Evolutionary conservation across 2,113 vertebrate genomes (phyloP), one percentile per base, ranked within the genome.

Genomic region (Trinectes maculatus): DNA sequence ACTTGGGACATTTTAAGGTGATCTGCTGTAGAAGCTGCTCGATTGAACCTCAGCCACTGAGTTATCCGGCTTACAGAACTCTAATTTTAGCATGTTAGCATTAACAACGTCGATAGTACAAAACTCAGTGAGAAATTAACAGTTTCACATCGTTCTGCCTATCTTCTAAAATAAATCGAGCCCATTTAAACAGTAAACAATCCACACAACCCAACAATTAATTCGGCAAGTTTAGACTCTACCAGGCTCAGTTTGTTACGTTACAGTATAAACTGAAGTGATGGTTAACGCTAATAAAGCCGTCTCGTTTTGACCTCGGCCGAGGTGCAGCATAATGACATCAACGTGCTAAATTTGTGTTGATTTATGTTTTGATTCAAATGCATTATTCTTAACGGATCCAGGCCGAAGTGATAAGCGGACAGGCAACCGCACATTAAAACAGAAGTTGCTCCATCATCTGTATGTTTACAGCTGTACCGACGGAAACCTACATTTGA

Each of bases 11-110:
- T 62, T 40, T 9, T 29, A 21, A 19, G 11, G 13, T 0, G 9
- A 7, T 6, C 22, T 47, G 37, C 24, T 58, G n/a, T 5, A 10
- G 15, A 44, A 62, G 12, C 24, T 28, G 46, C 21, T 60, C n/a
- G 3, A 1, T 37, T 26, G 6, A 4, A 3, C 16, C 12, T 24
- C 49, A 57, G 47, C 52, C 22, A 6, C 11, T 7, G 26, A 21
- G 31, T 31, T 69, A 79, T 40, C 62, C 18, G 6, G 70, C 66
- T 75, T 75, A 39, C 57, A 19, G 1, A 54, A 42, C 55, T 59
- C 18, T 2, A 15, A 36, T 46, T 24, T 44, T 82, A 83, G 76
- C 68, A 60, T 10, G 0, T 29, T 11, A 56, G 28, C 31, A 8
- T 56, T 64, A 67, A 25, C 66, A 22, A n/a, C 3, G 49, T 29